Percentiles rank a stretch among this genome's conserved stretches.
Evolutionary conservation across 1,140 invertebrate genomes (phyloP).

Genomic region (Aphis craccivora): DNA sequence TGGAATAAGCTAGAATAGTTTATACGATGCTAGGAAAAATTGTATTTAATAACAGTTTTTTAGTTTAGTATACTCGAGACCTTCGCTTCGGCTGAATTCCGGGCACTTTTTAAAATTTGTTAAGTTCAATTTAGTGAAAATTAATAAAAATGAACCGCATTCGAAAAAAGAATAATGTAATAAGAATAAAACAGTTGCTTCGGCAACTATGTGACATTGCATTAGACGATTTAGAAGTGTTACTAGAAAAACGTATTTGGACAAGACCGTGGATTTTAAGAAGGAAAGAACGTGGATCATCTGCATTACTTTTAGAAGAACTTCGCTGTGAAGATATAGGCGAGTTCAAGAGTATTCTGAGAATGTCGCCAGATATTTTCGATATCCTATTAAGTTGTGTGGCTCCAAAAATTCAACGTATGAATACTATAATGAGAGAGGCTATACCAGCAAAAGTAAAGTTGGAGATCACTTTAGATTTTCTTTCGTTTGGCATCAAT

Average conservation of each 20-base stretch:
- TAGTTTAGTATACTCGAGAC: constrained; percentile 18
- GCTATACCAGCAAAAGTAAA: background rate
- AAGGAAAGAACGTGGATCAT: constrained; percentile 18
- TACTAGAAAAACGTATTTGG: background rate
- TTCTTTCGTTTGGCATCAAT: background rate
- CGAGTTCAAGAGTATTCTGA: constrained; percentile 13
- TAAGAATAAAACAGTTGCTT: constrained; percentile 6
- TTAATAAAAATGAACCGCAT: background rate
- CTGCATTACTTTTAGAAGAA: constrained; percentile 10
- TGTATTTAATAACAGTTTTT: background rate
- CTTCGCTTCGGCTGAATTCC: background rate
- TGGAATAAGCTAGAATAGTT: no score
- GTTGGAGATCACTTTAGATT: no score
- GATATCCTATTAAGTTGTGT: constrained; percentile 1
- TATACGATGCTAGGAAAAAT: no score
- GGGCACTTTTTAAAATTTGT: constrained; percentile 7
- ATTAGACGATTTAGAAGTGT: constrained; percentile 23
- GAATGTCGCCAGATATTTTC: background rate
- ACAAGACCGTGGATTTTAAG: background rate
- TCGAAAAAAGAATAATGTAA: background rate
- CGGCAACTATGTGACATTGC: background rate
- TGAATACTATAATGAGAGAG: constrained; percentile 16
- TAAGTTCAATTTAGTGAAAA: background rate
- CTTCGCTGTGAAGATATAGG: constrained; percentile 12
- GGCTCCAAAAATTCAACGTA: background rate